A percentile compares a stretch with the other conserved stretches of the same genome.
phyloP scores from a whole-genome alignment of 2,113 vertebrate species.

The Psittacara wagleri region DNA sequence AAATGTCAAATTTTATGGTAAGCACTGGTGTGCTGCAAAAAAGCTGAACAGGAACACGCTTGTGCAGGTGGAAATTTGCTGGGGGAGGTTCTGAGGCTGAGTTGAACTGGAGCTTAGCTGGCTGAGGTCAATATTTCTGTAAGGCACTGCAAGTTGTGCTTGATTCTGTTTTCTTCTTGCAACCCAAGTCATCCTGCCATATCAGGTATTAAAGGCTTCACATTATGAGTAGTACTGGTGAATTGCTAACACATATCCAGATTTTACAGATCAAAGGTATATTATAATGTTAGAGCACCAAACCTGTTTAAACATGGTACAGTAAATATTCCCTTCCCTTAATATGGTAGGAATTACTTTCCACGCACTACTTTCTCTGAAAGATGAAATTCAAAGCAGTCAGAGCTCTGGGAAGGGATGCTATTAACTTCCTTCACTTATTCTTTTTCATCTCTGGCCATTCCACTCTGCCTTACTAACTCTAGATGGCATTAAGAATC shows the following conservation, averaged over 20 bases:
- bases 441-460: slow-evolving; percentile 28
- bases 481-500: slow-evolving; percentile 11
- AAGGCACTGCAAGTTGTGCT: neutral
- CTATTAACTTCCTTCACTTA: slow-evolving; percentile 9
- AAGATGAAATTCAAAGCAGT: slow-evolving; percentile 21
- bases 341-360: slow-evolving; percentile 29
- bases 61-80: slow-evolving; percentile 7
- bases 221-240: neutral
- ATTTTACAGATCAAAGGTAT: slow-evolving; percentile 21
- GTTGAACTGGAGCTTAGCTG: neutral
- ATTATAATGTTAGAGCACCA: neutral
- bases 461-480: neutral
- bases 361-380: neutral
- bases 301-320: slow-evolving; percentile 16
- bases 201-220: neutral
- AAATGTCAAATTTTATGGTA: slow-evolving; percentile 65
- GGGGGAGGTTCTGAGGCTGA: neutral
- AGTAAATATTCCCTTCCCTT: slow-evolving; percentile 13
- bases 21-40: slow-evolving; percentile 38
- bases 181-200: neutral
- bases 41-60: slow-evolving; percentile 5
- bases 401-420: neutral
- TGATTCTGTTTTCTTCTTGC: slow-evolving; percentile 13
- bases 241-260: neutral
- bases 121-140: neutral